Evolutionary conservation across 2,797 vertebrate genomes (phyloP).

Genomic region (Sebastes oblongus): DNA sequence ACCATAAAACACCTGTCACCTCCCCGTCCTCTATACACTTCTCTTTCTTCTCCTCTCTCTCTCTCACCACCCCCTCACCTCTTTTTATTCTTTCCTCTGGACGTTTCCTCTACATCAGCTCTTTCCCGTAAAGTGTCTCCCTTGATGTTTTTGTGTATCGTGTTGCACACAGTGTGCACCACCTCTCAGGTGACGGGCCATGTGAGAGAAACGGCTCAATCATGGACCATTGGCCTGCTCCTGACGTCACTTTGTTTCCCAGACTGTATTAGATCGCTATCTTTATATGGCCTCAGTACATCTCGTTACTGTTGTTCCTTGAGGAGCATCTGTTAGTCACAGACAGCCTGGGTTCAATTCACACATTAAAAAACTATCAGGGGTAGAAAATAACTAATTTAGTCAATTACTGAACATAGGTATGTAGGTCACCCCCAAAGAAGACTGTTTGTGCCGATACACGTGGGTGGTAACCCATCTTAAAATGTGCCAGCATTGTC

Average conservation of each 20-base stretch:
- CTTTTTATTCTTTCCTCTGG: constrained; percentile 20
- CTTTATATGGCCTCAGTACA: background rate
- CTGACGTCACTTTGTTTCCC: constrained; percentile 16
- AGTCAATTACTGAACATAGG: background rate
- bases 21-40: background rate
- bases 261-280: background rate
- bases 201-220: background rate
- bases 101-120: constrained; percentile 24
- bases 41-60: constrained; percentile 10
- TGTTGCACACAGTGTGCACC: background rate
- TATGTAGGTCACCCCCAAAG: background rate
- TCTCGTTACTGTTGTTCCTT: background rate
- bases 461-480: too few relatives aligned
- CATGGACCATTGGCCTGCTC: background rate
- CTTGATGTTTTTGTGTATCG: constrained; percentile 15
- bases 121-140: constrained; percentile 14
- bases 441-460: too few relatives aligned
- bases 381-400: background rate
- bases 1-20: constrained; percentile 68
- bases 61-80: background rate
- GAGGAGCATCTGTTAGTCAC: background rate
- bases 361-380: background rate
- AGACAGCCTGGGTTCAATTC: background rate
- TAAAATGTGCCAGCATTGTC: too few relatives aligned
- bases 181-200: constrained; percentile 1